phyloP scores from a whole-genome alignment of 1,140 invertebrate genomes.

The Orchestia grillus region DNA sequence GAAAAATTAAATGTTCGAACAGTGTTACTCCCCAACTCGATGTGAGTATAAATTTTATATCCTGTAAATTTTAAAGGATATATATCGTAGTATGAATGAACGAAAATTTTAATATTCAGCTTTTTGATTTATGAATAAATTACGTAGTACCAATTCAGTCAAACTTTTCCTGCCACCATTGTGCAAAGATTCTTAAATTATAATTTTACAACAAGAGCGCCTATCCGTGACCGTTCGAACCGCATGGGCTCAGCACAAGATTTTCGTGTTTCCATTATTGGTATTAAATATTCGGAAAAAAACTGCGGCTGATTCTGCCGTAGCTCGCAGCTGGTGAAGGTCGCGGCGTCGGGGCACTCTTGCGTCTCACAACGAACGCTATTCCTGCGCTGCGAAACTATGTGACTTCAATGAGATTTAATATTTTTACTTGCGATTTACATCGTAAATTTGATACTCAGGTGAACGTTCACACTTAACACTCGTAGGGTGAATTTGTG shows the following conservation, averaged over 20 bases:
- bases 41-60: background rate
- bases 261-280: background rate
- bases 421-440: background rate
- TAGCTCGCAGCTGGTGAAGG: background rate
- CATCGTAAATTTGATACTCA: background rate
- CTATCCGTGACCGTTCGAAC: background rate
- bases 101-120: background rate
- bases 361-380: background rate
- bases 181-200: background rate
- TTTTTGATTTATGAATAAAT: background rate
- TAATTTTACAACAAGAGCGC: background rate
- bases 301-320: background rate
- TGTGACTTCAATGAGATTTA: background rate
- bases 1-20: background rate
- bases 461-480: background rate
- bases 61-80: too few relatives aligned
- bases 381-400: background rate
- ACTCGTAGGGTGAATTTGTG: background rate
- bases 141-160: background rate
- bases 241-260: background rate
- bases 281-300: background rate
- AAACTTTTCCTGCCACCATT: too few relatives aligned
- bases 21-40: background rate
- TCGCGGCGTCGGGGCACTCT: background rate
- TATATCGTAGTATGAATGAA: too few relatives aligned